These are phyloP conservation scores for Fragum whitleyi DNA, from an alignment of 2,888 invertebrate genomes.

Conservation along the genomic window DNA sequence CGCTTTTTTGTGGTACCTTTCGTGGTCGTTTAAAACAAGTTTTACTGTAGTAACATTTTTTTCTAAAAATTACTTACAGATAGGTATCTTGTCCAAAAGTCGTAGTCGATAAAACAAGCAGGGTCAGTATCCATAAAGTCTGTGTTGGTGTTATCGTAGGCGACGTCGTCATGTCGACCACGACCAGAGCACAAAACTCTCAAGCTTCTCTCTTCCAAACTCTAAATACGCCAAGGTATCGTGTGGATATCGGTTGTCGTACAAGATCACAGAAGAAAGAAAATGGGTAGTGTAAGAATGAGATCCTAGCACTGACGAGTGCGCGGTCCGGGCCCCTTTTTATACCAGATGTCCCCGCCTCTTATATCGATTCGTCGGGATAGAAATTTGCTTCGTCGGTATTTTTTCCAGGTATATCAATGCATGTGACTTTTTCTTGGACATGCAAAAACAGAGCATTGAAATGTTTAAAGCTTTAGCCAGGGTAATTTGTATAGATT, in stretches of 20 bases:
- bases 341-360: neutral
- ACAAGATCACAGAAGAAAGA: neutral
- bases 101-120: slow-evolving; percentile 4
- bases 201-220: neutral
- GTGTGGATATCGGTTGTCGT: neutral
- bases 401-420: neutral
- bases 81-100: neutral
- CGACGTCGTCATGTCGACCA: slow-evolving; percentile 5
- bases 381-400: neutral
- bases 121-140: slow-evolving; percentile 10
- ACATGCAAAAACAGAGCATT: no score
- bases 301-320: neutral
- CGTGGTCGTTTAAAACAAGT: no score
- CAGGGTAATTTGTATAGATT: no score
- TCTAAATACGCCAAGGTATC: slow-evolving; percentile 5
- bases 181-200: neutral
- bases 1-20: no score
- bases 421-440: no score
- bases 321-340: neutral
- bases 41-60: no score
- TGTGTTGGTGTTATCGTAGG: neutral
- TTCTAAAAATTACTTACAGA: neutral
- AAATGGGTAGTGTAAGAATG: neutral
- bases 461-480: no score
- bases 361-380: neutral